Percentiles rank a stretch among this genome's conserved stretches.
These are phyloP conservation scores for Nycteola revayana DNA, from an alignment of 2,888 invertebrate genomes.

Conservation along the genomic window DNA sequence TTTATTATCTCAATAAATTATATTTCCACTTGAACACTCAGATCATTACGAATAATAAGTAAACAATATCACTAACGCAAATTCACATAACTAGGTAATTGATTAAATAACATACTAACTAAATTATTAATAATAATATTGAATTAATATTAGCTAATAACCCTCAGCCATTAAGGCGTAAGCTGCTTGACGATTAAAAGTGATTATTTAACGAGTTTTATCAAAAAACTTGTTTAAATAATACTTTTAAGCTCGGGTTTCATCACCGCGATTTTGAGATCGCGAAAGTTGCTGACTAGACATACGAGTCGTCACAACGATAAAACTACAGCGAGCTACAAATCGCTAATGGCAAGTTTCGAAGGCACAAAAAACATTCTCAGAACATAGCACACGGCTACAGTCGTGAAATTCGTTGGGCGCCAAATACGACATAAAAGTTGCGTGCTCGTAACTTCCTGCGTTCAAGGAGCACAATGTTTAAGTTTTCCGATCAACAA, in stretches of 20 bases:
- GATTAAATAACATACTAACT: slow-evolving; percentile 27
- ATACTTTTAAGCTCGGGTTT: slow-evolving; percentile 37
- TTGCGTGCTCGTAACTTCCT: slow-evolving; percentile 61
- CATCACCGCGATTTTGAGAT: slow-evolving; percentile 35
- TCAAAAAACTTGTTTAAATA: slow-evolving; percentile 23
- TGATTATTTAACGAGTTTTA: slow-evolving; percentile 22
- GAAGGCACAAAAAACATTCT: slow-evolving; percentile 18
- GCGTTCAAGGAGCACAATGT: slow-evolving; percentile 44
- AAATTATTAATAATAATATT: slow-evolving; percentile 29
- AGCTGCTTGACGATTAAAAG: slow-evolving; percentile 50
- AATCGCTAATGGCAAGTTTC: slow-evolving; percentile 30
- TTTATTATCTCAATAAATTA: slow-evolving; percentile 48
- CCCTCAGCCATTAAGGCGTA: slow-evolving; percentile 36
- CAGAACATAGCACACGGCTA: slow-evolving; percentile 24
- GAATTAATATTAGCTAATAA: slow-evolving; percentile 34
- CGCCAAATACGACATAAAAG: slow-evolving; percentile 30
- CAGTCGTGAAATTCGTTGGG: slow-evolving; percentile 23
- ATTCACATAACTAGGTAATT: too few species aligned
- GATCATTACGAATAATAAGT: slow-evolving; percentile 47
- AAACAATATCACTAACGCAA: slow-evolving; percentile 33
- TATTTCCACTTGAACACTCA: slow-evolving; percentile 45
- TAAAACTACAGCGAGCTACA: slow-evolving; percentile 27
- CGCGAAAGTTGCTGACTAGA: slow-evolving; percentile 56
- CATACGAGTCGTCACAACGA: slow-evolving; percentile 43
- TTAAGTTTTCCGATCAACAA: slow-evolving; percentile 37